These are phyloP conservation scores for Bubo blakistoni DNA, from an alignment of 2,113 vertebrate species.

Conservation along the genomic window DNA sequence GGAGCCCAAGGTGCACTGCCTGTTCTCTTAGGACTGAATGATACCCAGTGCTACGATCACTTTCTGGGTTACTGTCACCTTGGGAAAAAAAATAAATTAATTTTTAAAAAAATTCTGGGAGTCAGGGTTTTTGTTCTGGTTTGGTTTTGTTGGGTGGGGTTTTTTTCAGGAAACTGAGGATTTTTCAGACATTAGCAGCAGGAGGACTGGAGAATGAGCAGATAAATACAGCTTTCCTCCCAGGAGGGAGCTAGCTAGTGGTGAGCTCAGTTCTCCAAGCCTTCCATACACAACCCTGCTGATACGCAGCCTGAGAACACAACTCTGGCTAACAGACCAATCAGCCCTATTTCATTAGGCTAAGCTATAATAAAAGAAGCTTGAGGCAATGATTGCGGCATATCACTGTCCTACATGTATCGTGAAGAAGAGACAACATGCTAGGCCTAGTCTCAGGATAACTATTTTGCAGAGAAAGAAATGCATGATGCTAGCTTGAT, in stretches of 20 bases:
- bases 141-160: neutral
- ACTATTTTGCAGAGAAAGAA: neutral
- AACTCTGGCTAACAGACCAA: neutral
- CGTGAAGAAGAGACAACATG: neutral
- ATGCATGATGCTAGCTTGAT: accelerated
- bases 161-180: neutral
- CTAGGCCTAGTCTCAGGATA: neutral
- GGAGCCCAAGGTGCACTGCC: too few species aligned
- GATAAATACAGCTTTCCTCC: neutral
- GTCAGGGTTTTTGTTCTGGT: neutral
- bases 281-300: neutral
- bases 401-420: neutral
- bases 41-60: accelerated
- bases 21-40: accelerated
- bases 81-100: accelerated
- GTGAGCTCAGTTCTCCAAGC: neutral
- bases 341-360: neutral
- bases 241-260: neutral
- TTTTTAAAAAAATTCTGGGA: neutral
- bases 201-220: neutral
- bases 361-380: neutral
- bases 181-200: neutral
- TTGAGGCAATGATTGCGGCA: neutral
- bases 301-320: neutral
- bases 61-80: neutral